A percentile compares a stretch with the other conserved stretches of the same genome.
phyloP scores from a whole-genome alignment of 2,888 invertebrate genomes.

The Dichetophora obliterata region DNA sequence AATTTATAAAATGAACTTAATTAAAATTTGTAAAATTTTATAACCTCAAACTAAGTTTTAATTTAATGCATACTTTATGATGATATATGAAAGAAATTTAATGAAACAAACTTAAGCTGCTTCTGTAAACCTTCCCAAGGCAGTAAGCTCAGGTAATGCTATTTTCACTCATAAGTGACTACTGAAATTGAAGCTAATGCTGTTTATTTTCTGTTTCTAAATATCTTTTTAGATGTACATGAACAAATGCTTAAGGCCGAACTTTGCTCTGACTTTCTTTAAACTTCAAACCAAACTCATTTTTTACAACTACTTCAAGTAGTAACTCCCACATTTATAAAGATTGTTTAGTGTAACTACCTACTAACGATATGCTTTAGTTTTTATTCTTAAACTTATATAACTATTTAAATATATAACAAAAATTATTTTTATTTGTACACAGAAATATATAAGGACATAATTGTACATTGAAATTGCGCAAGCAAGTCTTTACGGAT shows the following conservation, averaged over 20 bases:
- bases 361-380: slow-evolving; percentile 25
- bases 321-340: slow-evolving; percentile 12
- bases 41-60: not conserved
- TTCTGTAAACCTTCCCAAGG: not conserved
- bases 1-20: slow-evolving; percentile 1
- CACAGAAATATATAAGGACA: slow-evolving; percentile 20
- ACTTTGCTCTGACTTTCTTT: not conserved
- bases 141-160: not conserved
- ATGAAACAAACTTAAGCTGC: not conserved
- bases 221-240: slow-evolving; percentile 15
- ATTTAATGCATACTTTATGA: not conserved
- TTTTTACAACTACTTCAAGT: slow-evolving; percentile 27
- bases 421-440: slow-evolving; percentile 27
- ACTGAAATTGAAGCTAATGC: not conserved
- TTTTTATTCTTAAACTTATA: slow-evolving; percentile 1
- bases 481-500: slow-evolving; percentile 10
- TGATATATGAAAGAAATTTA: not conserved
- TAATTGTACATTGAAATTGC: slow-evolving; percentile 6
- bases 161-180: not conserved
- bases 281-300: not conserved
- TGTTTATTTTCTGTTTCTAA: not conserved
- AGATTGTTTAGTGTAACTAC: slow-evolving; percentile 26
- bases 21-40: slow-evolving; percentile 6
- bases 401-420: slow-evolving; percentile 24
- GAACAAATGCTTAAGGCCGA: slow-evolving; percentile 16